Conservation (phyloP, 2,113 vertebrate species). For the Tyrannus savana region DNA sequence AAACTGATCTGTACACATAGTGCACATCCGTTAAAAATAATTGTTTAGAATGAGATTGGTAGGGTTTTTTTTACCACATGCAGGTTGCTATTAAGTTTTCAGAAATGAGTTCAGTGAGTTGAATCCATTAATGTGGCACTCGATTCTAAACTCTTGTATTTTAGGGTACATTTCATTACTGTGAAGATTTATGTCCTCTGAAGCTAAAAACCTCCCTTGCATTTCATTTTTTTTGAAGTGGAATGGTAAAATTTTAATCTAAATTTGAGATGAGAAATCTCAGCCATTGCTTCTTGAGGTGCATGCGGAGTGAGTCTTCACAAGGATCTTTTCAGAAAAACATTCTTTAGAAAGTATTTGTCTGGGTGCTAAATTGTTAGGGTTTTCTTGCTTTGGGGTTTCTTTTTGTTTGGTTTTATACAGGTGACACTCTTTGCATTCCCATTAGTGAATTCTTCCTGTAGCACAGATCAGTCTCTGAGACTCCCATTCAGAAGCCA, state of each 20-base stretch:
- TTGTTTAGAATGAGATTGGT: background rate
- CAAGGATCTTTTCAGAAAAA: background rate
- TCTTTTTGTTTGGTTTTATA: background rate
- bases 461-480: background rate
- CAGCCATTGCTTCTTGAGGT: background rate
- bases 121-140: background rate
- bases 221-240: constrained; percentile 15
- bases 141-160: background rate
- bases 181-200: background rate
- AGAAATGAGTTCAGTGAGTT: background rate
- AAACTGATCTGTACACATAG: background rate
- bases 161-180: background rate
- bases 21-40: background rate
- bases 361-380: background rate
- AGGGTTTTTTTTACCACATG: background rate
- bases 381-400: background rate
- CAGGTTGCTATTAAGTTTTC: background rate
- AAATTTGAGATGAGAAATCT: background rate
- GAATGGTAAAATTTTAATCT: constrained; percentile 15
- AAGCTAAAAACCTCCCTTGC: background rate
- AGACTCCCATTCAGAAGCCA: constrained; percentile 31
- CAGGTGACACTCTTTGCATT: constrained; percentile 49
- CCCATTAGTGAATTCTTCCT: constrained; percentile 9
- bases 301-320: background rate
- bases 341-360: background rate